Conservation (phyloP, 2,797 vertebrate genomes). For the Acanthornis magna region DNA sequence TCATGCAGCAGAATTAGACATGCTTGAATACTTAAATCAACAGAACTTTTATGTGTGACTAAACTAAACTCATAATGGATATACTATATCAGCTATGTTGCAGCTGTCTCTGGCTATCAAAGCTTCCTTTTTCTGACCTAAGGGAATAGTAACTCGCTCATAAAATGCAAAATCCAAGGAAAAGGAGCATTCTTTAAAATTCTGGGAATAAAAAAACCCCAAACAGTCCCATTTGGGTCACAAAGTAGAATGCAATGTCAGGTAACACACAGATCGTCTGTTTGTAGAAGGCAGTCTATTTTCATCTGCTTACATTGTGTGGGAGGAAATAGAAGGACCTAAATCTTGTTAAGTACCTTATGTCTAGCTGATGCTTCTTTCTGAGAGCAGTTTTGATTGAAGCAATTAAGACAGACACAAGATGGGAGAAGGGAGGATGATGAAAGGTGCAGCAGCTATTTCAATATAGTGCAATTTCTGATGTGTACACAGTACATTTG, state of each 20-base stretch:
- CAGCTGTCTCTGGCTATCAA: conserved; percentile 9
- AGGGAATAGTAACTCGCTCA: not conserved
- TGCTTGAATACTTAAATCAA: conserved; percentile 10
- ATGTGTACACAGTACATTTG: not conserved
- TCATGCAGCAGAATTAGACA: conserved; percentile 27
- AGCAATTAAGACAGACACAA: not conserved
- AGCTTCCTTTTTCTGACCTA: not conserved
- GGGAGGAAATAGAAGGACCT: not conserved
- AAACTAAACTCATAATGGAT: not conserved
- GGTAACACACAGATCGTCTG: not conserved
- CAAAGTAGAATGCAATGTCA: not conserved
- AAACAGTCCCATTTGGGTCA: not conserved
- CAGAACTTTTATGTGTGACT: conserved; percentile 12
- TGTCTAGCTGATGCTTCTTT: not conserved
- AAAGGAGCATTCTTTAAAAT: not conserved
- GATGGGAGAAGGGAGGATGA: not conserved
- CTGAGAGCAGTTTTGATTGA: not conserved
- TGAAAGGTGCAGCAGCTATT: not conserved
- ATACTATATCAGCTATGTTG: not conserved
- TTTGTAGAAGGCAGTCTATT: not conserved
- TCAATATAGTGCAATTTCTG: not conserved
- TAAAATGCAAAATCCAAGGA: not conserved
- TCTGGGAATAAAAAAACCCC: fast-evolving
- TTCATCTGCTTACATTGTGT: not conserved
- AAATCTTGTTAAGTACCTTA: not conserved